Evolutionary conservation across 30 jellyfish, hydroid and myxozoan species (phyloP), one percentile per base, ranked within the genome.

Genomic region (Aurelia sp.): DNA sequence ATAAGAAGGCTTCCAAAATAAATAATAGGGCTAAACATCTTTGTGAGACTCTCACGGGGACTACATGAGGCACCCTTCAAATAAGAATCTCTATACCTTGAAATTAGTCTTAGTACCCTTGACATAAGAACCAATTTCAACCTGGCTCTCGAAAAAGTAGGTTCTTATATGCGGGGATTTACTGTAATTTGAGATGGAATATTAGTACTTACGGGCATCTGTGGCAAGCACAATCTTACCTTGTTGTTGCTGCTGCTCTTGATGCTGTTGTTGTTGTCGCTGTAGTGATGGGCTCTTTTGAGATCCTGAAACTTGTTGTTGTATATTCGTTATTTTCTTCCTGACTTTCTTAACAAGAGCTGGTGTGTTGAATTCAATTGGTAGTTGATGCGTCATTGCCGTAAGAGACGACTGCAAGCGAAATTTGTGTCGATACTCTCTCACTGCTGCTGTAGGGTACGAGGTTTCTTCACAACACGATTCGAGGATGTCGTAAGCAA

Each of bases 381-480:
- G 99, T 64, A 95, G 61, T 60, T 89, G 96, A 21, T 88, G 96
- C 57, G 97, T 84, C 91, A 95, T 82, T 53, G 74, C 90, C 17
- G 97, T 59, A 30, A 95, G 74, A 23, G 89, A 96, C 12, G 90
- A 82, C 35, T 89, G 96, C 30, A 95, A 82, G 41, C 96, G 96
- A 90, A 95, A 95, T 67, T 95, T 95, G 75, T 96, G 96, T 21
- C 92, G 98, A 70, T 72, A 93, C 57, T 95, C 99, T 33, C 99
- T 89, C 30, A 95, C 91, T 31, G 97, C 98, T 8, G 97, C 90
- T 6, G 99, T 91, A 13, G 99, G 99, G 52, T 91, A 90, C 35
- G 99, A 89, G 8, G 99, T 95, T 58, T 91, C 99, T 66, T 89
- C 99, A 84, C 88, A 71, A 76, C 99, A 95, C 20, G 98, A 95